Evolutionary conservation across 2,888 invertebrate species (phyloP), one percentile per base, ranked within the genome.

Genomic region (Parascotia fuliginaria): DNA sequence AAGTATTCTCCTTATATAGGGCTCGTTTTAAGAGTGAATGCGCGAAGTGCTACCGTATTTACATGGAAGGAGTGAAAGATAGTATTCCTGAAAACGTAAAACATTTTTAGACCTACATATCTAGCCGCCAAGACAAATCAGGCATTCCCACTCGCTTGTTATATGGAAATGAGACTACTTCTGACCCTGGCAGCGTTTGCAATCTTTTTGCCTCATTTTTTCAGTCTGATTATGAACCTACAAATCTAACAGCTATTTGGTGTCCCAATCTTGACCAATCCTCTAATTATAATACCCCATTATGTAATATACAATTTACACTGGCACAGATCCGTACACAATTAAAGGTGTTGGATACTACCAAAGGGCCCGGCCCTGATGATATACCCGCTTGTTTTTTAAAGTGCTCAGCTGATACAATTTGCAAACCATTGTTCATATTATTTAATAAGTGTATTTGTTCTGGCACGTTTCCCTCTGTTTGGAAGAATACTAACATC

Each of bases 11-110:
- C 11, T 19, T 40, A 3, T 31, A 15, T 39, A 32, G 45, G 12
- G 14, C 13, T 1, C 38, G 45, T 12, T 48, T 48, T 48, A 29
- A 42, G 15, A 11, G 1, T 3, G 32, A 42, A 15, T 24, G 48
- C 38, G 0, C 1, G 4, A 33, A 32, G 27, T 48, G 48, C 13
- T 48, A 24, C 42, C 19, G 12, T 13, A 16, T 9, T 1, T 48
- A 48, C 9, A 48, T 48, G 0, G 15, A 24, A 27, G 9, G 9
- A 9, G 27, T 27, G 9, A 9, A 27, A 9, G 9, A 27, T 9
- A 27, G 27, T 27, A 27, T 27, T 4, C 27, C 9, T 27, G 9
- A 9, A 7, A 27, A 27, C 9, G 27, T 27, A 0, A 27, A 27
- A 3, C 9, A 27, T 9, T 27, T 27, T 4, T 27, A 9, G 27